Conservation (phyloP, 2,113 vertebrate species). For the Pterocles gutturalis region DNA sequence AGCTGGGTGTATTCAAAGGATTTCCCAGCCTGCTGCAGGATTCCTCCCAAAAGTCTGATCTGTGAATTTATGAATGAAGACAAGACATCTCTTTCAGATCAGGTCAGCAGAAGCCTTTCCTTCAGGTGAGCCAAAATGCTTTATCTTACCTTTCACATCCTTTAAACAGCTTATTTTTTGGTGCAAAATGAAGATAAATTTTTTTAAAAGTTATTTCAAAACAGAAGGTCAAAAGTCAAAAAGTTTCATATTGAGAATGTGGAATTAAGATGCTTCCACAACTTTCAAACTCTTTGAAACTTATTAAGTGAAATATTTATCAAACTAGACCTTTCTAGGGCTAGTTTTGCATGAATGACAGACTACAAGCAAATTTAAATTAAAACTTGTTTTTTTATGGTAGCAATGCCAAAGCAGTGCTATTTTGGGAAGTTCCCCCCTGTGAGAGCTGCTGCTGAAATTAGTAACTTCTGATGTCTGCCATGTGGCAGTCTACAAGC, state of each 20-base stretch:
- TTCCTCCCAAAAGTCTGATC: not conserved
- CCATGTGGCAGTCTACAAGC: not conserved
- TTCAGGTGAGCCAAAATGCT: not conserved
- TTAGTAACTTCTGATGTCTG: not conserved
- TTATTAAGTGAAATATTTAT: not conserved
- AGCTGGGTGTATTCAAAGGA: not conserved
- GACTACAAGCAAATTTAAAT: not conserved
- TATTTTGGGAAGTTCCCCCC: not conserved
- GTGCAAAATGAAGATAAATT: not conserved
- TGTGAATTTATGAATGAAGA: not conserved
- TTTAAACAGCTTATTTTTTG: not conserved
- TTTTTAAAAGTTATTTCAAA: not conserved
- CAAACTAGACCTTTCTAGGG: not conserved
- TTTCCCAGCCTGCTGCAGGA: not conserved
- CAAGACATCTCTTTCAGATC: not conserved
- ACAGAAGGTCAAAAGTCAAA: not conserved
- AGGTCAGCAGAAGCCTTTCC: not conserved
- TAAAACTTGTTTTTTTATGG: not conserved
- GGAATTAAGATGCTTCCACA: not conserved
- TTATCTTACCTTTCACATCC: not conserved
- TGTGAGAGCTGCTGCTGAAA: not conserved
- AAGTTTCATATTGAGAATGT: not conserved
- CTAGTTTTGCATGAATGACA: not conserved
- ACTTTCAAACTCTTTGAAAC: not conserved
- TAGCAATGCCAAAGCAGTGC: not conserved